phyloP scores from a whole-genome alignment of 35 echinoderm and acorn worm species.

The Apostichopus japonicus region DNA sequence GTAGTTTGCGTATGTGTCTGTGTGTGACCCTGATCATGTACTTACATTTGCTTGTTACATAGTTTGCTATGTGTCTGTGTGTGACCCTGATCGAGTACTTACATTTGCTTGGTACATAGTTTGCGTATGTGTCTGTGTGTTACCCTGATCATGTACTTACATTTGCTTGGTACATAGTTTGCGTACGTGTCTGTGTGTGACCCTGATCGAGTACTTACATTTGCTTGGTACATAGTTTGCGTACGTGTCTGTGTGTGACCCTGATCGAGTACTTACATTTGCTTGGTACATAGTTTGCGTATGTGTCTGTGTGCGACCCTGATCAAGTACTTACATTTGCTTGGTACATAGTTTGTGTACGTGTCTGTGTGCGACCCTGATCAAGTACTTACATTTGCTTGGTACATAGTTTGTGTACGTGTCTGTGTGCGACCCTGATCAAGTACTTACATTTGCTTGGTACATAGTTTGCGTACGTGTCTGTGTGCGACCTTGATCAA shows the following conservation, averaged over 20 bases:
- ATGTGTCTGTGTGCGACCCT: conserved; percentile 90
- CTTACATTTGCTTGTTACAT: background rate
- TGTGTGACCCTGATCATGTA: no score
- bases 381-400: no score
- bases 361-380: conserved; percentile 90
- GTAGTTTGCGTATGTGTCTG: background rate
- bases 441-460: conserved; percentile 90
- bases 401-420: conserved; percentile 60
- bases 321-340: no score
- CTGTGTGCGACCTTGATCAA: no score
- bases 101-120: conserved; percentile 92
- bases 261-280: no score
- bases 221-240: background rate
- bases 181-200: conserved; percentile 86
- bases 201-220: no score
- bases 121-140: conserved; percentile 88
- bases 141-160: no score
- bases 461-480: conserved; percentile 86
- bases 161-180: no score
- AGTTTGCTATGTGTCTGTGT: conserved; percentile 84
- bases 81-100: conserved; percentile 64
- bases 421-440: conserved; percentile 68
- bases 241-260: conserved; percentile 88
- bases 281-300: conserved; percentile 18
- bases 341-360: conserved; percentile 39